Percentiles rank a stretch among this genome's conserved stretches.
These are phyloP conservation scores for Poecilia gillii DNA, from an alignment of 2,797 vertebrate genomes.

Conservation along the genomic window DNA sequence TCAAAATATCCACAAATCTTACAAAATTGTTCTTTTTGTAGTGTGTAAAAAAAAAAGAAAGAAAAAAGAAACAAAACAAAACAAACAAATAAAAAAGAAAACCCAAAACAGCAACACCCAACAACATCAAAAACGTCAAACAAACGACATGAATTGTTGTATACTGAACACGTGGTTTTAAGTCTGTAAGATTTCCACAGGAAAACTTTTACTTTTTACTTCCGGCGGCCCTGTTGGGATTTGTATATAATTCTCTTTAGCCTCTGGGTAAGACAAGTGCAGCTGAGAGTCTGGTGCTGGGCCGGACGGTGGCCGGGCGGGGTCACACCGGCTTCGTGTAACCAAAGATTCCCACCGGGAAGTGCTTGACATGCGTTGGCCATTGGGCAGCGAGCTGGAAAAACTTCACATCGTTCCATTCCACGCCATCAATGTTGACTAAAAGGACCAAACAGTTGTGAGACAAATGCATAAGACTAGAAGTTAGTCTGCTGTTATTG, in stretches of 20 bases:
- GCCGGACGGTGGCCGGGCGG: slow-evolving; percentile 16
- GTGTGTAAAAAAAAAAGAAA: slow-evolving; percentile 75
- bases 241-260: slow-evolving; percentile 50
- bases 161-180: slow-evolving; percentile 64
- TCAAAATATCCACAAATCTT: slow-evolving; percentile 74
- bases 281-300: slow-evolving; percentile 50
- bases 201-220: slow-evolving; percentile 75
- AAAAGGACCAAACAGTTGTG: not conserved
- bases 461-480: not conserved
- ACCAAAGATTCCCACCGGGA: slow-evolving; percentile 91
- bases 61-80: slow-evolving; percentile 23
- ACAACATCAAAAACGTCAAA: slow-evolving; percentile 72
- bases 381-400: slow-evolving; percentile 96
- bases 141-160: slow-evolving; percentile 68
- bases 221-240: slow-evolving; percentile 29
- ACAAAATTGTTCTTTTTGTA: slow-evolving; percentile 81
- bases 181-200: slow-evolving; percentile 82
- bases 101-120: slow-evolving; percentile 57
- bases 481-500: not conserved
- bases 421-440: slow-evolving; percentile 92
- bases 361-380: slow-evolving; percentile 92
- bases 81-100: slow-evolving; percentile 1
- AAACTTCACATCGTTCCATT: slow-evolving; percentile 95
- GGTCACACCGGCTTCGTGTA: slow-evolving; percentile 86
- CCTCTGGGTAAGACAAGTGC: slow-evolving; percentile 64